phyloP scores from a whole-genome alignment of 2,888 invertebrate genomes.

The Latrodectus hesperus region DNA sequence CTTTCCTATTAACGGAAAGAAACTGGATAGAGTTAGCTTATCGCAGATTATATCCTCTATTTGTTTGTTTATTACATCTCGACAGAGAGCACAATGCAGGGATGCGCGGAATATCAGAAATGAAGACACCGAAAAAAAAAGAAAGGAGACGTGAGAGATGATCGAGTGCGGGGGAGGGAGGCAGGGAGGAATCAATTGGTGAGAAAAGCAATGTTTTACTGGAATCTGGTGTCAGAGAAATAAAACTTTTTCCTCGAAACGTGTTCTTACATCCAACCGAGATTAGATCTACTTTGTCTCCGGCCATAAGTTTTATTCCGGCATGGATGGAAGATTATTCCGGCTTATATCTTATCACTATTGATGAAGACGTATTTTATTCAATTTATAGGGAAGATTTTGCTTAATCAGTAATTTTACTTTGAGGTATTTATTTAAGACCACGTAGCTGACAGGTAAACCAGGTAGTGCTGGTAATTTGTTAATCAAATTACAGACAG shows the following conservation, averaged over 20 bases:
- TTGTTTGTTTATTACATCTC: background rate
- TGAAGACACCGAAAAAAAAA: background rate
- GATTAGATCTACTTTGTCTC: slow-evolving; percentile 34
- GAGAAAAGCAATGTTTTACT: slow-evolving; percentile 17
- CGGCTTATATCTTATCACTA: too few relatives aligned
- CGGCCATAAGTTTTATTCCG: slow-evolving; percentile 10
- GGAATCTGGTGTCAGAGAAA: slow-evolving; percentile 28
- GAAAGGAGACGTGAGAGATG: slow-evolving; percentile 8
- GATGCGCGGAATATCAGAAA: background rate
- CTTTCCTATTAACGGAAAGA: background rate
- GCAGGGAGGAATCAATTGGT: slow-evolving; percentile 28
- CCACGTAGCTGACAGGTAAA: too few relatives aligned
- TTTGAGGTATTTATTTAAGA: too few relatives aligned
- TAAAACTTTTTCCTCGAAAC: slow-evolving; percentile 35
- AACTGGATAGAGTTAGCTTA: slow-evolving; percentile 41
- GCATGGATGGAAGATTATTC: too few relatives aligned
- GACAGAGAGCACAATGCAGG: slow-evolving; percentile 9
- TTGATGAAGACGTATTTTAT: too few relatives aligned
- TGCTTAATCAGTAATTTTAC: too few relatives aligned
- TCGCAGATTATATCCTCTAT: slow-evolving; percentile 20
- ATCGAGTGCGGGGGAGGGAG: slow-evolving; percentile 24
- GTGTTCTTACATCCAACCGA: slow-evolving; percentile 43
- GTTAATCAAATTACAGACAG: too few relatives aligned
- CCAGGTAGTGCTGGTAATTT: too few relatives aligned
- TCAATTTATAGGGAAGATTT: too few relatives aligned